These are phyloP conservation scores for Pogonomyrmex barbatus DNA, from an alignment of 1,140 invertebrate genomes.

Conservation along the genomic window DNA sequence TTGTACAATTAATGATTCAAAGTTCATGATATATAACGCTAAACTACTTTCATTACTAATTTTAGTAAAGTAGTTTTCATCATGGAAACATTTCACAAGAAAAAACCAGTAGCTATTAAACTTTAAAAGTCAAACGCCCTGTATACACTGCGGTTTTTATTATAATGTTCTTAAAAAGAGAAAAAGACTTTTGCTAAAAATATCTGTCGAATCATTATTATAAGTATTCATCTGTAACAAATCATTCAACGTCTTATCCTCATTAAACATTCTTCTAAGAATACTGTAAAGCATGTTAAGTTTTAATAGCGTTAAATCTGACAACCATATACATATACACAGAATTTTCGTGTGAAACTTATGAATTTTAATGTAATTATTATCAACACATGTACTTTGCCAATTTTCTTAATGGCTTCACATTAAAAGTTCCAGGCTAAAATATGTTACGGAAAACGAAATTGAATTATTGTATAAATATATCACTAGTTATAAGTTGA, in stretches of 20 bases:
- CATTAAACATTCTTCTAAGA: constrained; percentile 41
- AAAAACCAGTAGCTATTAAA: constrained; percentile 30
- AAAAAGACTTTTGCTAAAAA: constrained; percentile 66
- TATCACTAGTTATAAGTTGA: constrained; percentile 75
- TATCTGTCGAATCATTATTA: constrained; percentile 59
- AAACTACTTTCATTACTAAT: constrained; percentile 10
- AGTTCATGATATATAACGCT: not conserved
- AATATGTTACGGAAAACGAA: constrained; percentile 66
- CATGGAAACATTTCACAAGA: constrained; percentile 28
- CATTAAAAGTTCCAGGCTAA: constrained; percentile 70
- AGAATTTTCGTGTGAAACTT: constrained; percentile 52
- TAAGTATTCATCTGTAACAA: constrained; percentile 62
- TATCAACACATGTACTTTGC: constrained; percentile 48
- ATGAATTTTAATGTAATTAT: constrained; percentile 59
- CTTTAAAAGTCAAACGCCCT: constrained; percentile 50
- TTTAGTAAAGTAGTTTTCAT: constrained; percentile 3
- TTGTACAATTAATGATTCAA: constrained; percentile 34
- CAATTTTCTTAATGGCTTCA: constrained; percentile 68
- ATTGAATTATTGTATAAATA: constrained; percentile 75
- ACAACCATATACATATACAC: not conserved
- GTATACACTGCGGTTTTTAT: constrained; percentile 38
- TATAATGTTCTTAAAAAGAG: constrained; percentile 52
- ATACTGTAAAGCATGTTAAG: constrained; percentile 31
- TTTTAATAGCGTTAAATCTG: constrained; percentile 57
- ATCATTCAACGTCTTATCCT: constrained; percentile 49